Conservation (phyloP, 2,888 invertebrate species). For the Epinotia bilunana region DNA sequence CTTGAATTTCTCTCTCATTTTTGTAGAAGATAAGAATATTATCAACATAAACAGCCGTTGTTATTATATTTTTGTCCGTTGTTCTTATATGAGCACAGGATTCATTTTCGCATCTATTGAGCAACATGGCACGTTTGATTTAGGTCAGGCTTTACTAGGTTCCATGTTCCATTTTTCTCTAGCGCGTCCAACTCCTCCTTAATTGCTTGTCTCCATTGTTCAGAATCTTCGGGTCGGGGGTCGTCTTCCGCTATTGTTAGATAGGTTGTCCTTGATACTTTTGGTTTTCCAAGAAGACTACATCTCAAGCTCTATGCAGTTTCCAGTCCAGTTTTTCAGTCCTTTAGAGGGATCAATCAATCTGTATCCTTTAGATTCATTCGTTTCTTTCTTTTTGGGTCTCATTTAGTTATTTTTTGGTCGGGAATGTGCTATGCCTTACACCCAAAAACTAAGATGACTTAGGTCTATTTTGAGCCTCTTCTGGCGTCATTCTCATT, state of each 20-base stretch:
- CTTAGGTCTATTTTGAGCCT: background rate
- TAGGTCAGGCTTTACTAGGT: no score
- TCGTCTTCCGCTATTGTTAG: background rate
- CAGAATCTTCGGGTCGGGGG: background rate
- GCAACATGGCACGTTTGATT: no score
- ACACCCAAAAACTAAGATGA: background rate
- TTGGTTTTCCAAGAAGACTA: background rate
- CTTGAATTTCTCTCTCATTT: background rate
- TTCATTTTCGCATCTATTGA: background rate
- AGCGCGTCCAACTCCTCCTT: background rate
- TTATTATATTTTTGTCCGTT: background rate
- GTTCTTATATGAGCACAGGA: background rate
- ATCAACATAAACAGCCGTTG: background rate
- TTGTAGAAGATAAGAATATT: background rate
- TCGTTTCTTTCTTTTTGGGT: background rate
- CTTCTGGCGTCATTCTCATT: background rate
- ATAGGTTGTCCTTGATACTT: background rate
- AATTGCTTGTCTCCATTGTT: background rate
- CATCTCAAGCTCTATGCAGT: background rate
- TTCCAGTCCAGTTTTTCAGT: background rate
- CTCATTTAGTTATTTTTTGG: background rate
- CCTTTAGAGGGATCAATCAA: background rate
- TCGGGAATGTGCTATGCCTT: background rate
- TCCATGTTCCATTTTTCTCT: no score
- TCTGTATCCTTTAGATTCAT: background rate